Conservation (phyloP, 2,888 invertebrate species). For the Tipula lateralis region DNA sequence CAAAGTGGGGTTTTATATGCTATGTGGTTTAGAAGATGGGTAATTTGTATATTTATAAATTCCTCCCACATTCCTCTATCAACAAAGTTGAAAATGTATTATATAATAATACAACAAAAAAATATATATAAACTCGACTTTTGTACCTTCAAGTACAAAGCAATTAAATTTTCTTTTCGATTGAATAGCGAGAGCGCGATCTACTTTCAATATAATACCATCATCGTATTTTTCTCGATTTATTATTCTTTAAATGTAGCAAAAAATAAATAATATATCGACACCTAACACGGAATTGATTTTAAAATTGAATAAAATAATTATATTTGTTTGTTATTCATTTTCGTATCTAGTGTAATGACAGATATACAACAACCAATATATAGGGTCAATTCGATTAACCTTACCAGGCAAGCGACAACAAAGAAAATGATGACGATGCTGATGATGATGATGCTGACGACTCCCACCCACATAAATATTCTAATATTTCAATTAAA, state of each 20-base stretch:
- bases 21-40: neutral
- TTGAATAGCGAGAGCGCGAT: neutral
- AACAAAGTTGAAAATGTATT: neutral
- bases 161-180: neutral
- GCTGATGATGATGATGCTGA: neutral
- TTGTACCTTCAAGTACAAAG: neutral
- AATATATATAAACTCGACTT: neutral
- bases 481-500: neutral
- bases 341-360: neutral
- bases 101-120: neutral
- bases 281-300: neutral
- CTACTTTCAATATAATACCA: neutral
- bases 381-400: neutral
- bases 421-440: neutral
- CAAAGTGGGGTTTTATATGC: neutral
- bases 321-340: neutral
- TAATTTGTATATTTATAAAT: neutral
- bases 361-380: neutral
- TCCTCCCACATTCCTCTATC: neutral
- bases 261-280: neutral
- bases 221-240: neutral
- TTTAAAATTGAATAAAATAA: neutral
- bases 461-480: neutral
- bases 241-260: neutral
- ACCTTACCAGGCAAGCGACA: neutral